Conservation (phyloP, 92 coral and sea anemone genomes). For the Porites lobata region DNA sequence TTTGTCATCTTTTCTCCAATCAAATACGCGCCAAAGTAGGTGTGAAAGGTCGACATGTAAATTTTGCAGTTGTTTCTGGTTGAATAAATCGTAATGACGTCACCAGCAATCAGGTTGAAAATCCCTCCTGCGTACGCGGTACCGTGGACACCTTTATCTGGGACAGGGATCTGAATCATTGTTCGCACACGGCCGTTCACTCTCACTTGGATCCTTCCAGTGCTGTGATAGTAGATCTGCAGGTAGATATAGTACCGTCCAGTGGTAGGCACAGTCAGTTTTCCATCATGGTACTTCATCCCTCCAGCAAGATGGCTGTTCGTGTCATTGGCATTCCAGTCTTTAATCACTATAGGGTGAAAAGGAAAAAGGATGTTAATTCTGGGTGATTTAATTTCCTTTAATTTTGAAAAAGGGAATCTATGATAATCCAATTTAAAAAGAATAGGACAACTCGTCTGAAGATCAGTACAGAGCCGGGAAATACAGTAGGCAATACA, state of each 20-base stretch:
- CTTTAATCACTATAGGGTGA: neutral
- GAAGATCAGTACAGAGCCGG: no score
- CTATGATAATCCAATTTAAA: neutral
- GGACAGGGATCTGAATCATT: neutral
- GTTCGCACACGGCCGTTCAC: neutral
- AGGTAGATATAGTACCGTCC: slow-evolving; percentile 3
- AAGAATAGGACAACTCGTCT: no score
- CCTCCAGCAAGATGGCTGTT: slow-evolving; percentile 4
- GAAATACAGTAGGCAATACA: no score
- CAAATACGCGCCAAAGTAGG: no score
- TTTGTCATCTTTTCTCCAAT: no score
- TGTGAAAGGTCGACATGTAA: no score
- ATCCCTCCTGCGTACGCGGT: neutral
- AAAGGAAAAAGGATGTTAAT: neutral
- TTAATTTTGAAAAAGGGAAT: no score
- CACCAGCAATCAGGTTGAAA: neutral
- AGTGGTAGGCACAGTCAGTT: neutral
- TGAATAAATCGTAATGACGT: neutral
- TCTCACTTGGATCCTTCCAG: neutral
- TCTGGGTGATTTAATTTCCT: neutral
- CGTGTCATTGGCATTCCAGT: neutral
- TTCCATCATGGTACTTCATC: neutral
- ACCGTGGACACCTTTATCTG: neutral
- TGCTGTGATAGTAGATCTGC: neutral
- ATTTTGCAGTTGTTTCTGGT: no score